Conservation (phyloP, 2,888 invertebrate species). For the Pocota personata region DNA sequence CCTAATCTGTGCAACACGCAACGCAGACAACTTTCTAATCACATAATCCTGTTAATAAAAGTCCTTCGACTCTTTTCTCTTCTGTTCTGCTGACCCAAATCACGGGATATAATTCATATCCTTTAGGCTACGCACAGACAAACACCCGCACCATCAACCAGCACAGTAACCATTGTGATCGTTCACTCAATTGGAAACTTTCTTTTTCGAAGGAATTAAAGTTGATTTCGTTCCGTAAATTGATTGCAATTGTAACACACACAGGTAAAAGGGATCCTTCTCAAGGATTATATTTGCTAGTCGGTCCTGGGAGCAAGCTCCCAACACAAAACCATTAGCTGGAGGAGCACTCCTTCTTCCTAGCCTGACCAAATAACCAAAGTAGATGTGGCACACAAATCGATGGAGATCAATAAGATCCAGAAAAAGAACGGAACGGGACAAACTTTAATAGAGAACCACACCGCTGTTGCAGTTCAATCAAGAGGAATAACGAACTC, state of each 20-base stretch:
- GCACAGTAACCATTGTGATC: constrained; percentile 37
- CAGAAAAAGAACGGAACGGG: constrained; percentile 36
- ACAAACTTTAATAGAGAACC: not conserved
- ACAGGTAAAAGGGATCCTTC: constrained; percentile 23
- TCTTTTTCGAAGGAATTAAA: constrained; percentile 42
- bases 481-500: constrained; percentile 53
- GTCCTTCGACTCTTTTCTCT: constrained; percentile 4
- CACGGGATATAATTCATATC: constrained; percentile 52
- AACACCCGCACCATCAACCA: not conserved
- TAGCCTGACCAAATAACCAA: not conserved
- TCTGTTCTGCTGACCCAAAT: constrained; percentile 2
- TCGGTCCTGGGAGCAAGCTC: not conserved
- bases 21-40: constrained; percentile 66
- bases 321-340: constrained; percentile 14
- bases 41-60: constrained; percentile 56
- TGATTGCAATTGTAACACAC: constrained; percentile 63
- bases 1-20: constrained; percentile 58
- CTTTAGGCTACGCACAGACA: constrained; percentile 24
- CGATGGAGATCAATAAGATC: constrained; percentile 65
- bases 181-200: constrained; percentile 62
- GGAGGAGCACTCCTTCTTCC: not conserved
- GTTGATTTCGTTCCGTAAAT: constrained; percentile 51
- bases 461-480: constrained; percentile 21
- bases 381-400: constrained; percentile 39
- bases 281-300: constrained; percentile 10